phyloP scores from a whole-genome alignment of 2,113 vertebrate genomes.

The Hystrix brachyura region DNA sequence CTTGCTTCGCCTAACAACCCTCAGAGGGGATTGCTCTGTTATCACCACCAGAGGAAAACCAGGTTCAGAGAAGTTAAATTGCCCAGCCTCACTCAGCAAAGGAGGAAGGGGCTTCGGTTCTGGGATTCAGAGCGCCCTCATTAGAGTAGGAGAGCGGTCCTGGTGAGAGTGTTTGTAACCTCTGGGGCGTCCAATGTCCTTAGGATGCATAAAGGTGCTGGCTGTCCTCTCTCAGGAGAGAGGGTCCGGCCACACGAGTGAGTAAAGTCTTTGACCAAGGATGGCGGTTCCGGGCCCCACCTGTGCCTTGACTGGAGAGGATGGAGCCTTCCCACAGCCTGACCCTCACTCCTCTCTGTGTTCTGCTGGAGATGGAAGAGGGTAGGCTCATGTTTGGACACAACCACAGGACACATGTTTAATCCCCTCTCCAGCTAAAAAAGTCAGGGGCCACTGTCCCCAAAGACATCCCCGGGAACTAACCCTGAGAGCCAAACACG shows the following conservation, averaged over 20 bases:
- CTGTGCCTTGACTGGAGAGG: too few relatives aligned
- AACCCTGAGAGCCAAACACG: background rate
- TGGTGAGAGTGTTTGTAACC: background rate
- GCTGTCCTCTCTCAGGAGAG: background rate
- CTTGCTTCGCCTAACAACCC: background rate
- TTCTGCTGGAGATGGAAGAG: background rate
- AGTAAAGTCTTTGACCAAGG: background rate
- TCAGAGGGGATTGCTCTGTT: background rate
- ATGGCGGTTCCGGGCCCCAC: background rate
- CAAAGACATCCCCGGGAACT: background rate
- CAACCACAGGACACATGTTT: rapidly evolving
- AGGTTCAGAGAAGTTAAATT: slow-evolving; percentile 13
- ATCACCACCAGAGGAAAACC: background rate
- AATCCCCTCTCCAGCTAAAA: too few relatives aligned
- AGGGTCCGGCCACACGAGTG: background rate
- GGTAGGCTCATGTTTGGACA: rapidly evolving
- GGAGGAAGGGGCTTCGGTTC: background rate
- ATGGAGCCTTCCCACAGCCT: rapidly evolving
- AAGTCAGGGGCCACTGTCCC: background rate
- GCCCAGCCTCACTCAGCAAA: background rate
- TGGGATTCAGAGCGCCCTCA: background rate
- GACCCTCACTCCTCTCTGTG: background rate
- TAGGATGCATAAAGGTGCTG: background rate
- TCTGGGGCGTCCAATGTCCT: background rate
- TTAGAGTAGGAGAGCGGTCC: background rate